Evolutionary conservation across 2,113 vertebrate genomes (phyloP).

Genomic region (Zosterops borbonicus): DNA sequence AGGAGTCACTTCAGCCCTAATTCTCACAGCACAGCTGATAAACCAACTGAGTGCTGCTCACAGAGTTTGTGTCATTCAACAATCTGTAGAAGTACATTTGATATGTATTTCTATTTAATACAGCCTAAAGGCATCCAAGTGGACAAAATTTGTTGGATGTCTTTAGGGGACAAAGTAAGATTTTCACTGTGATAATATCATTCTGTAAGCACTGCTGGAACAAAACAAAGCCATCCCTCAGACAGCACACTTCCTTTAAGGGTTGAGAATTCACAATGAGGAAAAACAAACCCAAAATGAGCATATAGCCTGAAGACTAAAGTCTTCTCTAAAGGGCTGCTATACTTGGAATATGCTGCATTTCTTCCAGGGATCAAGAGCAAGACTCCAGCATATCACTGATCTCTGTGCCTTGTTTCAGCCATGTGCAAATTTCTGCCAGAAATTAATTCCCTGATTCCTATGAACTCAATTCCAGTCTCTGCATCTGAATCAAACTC

Average conservation of each 20-base stretch:
- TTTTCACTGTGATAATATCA: not conserved
- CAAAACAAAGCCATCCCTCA: not conserved
- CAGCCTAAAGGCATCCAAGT: not conserved
- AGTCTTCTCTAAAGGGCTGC: not conserved
- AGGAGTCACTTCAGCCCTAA: not conserved
- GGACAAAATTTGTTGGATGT: not conserved
- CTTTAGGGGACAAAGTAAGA: not conserved
- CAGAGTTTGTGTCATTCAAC: not conserved
- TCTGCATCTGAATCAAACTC: conserved; percentile 7
- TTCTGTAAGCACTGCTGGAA: not conserved
- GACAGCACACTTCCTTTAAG: not conserved
- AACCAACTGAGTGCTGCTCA: not conserved
- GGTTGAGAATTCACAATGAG: not conserved
- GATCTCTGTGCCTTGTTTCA: not conserved
- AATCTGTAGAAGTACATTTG: not conserved
- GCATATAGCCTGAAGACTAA: not conserved
- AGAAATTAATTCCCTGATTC: not conserved
- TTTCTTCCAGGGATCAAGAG: not conserved
- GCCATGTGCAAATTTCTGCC: not conserved
- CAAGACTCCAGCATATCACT: not conserved
- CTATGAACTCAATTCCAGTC: not conserved
- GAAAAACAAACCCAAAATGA: not conserved
- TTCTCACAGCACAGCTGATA: not conserved
- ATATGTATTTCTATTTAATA: not conserved
- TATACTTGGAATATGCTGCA: not conserved